Conservation (phyloP, 2,888 invertebrate genomes). For the Pogonocherus hispidulus region DNA sequence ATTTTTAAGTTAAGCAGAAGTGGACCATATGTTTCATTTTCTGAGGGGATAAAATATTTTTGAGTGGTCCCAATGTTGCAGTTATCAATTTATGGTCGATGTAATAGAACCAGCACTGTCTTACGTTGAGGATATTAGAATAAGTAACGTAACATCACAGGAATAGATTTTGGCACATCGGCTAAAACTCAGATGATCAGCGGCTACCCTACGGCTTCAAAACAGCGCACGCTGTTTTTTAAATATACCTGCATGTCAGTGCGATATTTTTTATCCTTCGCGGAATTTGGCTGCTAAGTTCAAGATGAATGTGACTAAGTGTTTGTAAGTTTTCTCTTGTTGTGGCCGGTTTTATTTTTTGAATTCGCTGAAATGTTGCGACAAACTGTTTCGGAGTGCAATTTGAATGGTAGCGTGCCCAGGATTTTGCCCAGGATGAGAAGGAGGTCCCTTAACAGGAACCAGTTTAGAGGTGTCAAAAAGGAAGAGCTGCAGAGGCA, state of each 20-base stretch:
- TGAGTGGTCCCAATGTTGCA: conserved; percentile 10
- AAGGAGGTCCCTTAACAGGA: conserved; percentile 72
- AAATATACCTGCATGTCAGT: not conserved
- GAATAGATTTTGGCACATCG: conserved; percentile 64
- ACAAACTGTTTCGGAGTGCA: conserved; percentile 54
- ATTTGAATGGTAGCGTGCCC: conserved; percentile 50
- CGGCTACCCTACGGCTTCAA: conserved; percentile 46
- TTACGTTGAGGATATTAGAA: conserved; percentile 28
- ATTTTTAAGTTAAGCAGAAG: conserved; percentile 14
- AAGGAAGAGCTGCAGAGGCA: conserved; percentile 82
- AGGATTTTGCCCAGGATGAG: conserved; percentile 44
- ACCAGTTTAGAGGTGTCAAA: conserved; percentile 83
- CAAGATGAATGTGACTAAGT: conserved; percentile 21
- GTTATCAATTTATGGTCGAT: conserved; percentile 34
- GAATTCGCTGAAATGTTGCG: conserved; percentile 52
- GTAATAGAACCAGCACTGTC: conserved; percentile 29
- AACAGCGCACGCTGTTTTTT: conserved; percentile 34
- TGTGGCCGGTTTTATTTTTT: not conserved
- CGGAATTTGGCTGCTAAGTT: conserved; percentile 9
- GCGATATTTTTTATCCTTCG: conserved; percentile 12
- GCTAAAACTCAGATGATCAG: conserved; percentile 52
- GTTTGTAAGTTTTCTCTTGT: conserved; percentile 19
- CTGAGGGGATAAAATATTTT: not conserved
- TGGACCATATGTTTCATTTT: not conserved
- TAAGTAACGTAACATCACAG: conserved; percentile 54